Conservation (phyloP, 2,888 invertebrate genomes). For the Macaria notata region DNA sequence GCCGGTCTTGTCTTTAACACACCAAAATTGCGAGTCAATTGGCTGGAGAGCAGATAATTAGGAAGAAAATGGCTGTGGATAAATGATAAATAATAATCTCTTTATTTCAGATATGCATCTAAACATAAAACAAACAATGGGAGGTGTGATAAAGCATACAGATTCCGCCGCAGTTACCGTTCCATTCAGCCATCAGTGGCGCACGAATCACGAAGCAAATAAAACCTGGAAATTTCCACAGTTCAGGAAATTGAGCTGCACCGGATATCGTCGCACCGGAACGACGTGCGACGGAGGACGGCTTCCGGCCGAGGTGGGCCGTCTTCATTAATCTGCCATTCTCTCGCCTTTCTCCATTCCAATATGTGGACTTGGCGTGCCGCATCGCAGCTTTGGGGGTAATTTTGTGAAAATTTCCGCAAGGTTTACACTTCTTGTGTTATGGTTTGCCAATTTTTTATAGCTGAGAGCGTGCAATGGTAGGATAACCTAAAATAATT, state of each 20-base stretch:
- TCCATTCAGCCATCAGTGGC: slow-evolving; percentile 22
- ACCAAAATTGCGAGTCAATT: no score
- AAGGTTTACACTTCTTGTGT: no score
- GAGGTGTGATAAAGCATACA: no score
- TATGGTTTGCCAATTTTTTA: no score
- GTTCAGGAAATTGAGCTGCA: slow-evolving; percentile 77
- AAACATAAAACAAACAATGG: no score
- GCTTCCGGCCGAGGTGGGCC: slow-evolving; percentile 70
- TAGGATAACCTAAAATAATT: no score
- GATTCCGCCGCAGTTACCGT: slow-evolving; percentile 4
- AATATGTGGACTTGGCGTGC: slow-evolving; percentile 36
- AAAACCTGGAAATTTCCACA: slow-evolving; percentile 67
- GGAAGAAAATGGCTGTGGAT: no score
- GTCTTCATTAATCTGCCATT: slow-evolving; percentile 66
- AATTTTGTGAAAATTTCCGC: slow-evolving; percentile 18
- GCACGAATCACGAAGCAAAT: slow-evolving; percentile 61
- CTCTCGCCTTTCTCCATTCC: slow-evolving; percentile 52
- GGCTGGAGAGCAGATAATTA: no score
- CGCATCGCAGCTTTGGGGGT: slow-evolving; percentile 26
- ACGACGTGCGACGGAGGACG: slow-evolving; percentile 71
- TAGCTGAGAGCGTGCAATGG: no score
- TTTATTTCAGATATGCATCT: no score
- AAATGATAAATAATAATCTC: no score
- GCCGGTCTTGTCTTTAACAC: no score
- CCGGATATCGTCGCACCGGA: slow-evolving; percentile 79